phyloP scores from a whole-genome alignment of 2,888 invertebrate genomes.

The Acleris holmiana region DNA sequence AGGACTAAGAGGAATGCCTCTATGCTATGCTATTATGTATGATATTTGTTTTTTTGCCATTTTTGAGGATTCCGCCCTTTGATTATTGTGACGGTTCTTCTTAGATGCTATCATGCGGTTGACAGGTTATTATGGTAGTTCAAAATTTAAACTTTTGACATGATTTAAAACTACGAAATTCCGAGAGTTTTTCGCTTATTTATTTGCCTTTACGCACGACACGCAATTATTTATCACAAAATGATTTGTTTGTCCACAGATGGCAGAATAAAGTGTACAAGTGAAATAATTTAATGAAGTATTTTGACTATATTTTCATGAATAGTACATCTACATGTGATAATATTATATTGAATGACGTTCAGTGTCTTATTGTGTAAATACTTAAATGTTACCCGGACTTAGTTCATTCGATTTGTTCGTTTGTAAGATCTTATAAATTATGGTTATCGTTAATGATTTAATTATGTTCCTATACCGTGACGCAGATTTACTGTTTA shows the following conservation, averaged over 20 bases:
- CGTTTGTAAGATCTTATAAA: constrained; percentile 26
- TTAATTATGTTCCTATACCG: constrained; percentile 33
- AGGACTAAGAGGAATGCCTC: too few species aligned
- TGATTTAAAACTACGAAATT: too few species aligned
- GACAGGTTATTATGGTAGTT: too few species aligned
- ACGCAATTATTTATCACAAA: too few species aligned
- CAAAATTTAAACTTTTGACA: too few species aligned
- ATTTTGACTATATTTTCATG: constrained; percentile 30
- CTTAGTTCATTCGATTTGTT: constrained; percentile 44
- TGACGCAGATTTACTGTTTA: constrained; percentile 16
- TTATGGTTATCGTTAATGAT: constrained; percentile 13
- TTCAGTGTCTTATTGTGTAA: constrained; percentile 55
- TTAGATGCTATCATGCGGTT: too few species aligned
- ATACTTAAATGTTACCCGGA: constrained; percentile 57
- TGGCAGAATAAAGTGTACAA: constrained; percentile 10
- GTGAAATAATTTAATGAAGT: constrained; percentile 29
- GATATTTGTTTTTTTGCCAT: too few species aligned
- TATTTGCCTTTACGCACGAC: too few species aligned
- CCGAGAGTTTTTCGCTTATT: too few species aligned
- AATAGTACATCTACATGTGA: constrained; percentile 37
- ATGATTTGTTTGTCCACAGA: constrained; percentile 14
- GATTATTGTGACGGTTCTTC: too few species aligned
- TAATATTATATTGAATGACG: constrained; percentile 34
- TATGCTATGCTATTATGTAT: too few species aligned
- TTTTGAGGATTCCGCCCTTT: too few species aligned